Evolutionary conservation across 2,113 vertebrate genomes (phyloP), one percentile per base, ranked within the genome.

Genomic region (Girardinichthys multiradiatus): DNA sequence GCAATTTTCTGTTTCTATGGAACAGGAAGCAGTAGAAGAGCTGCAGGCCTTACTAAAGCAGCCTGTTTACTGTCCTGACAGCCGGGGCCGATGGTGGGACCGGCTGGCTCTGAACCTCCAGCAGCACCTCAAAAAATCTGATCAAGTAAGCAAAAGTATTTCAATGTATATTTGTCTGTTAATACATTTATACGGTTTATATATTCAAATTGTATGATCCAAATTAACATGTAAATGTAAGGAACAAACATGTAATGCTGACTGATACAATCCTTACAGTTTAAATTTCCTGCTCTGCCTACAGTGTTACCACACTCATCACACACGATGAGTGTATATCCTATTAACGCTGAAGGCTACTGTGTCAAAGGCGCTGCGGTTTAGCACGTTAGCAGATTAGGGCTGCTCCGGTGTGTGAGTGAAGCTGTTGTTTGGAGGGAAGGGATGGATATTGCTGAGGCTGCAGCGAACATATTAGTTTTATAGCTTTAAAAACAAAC

Each of bases 31-130:
- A 0, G 95, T 96, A 39, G 81, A 90, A 54, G 94, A 97, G 85
- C 94, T 99, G 29, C 91, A 84, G 76, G 84, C 70, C 12, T 95
- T 99, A 33, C 84, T 99, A 70, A 87, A 91, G 28, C 98, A 99
- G 89, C 83, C 89, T 0, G 54, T 94, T 64, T 99, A 96, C 31
- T 99, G 98, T 90, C 90, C 89, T 2, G 95, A 96, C 93, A 97
- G 96, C 88, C 95, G 97, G 78, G 97, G 98, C 57, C 94, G 95
- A 2, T 99, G 98, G 98, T 99, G 98, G 98, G 97, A 99, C 75
- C 93, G 98, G 5, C 93, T 99, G 33, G 96, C 96, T 0, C 94
- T 99, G 19, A 99, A 99, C 87, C 90, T 99, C 19, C 97, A 98
- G 57, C 97, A 99, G 85, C 97, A 99, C 86, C 84, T 99, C 57